phyloP scores from a whole-genome alignment of 2,113 vertebrate species.

The Lagopus muta region DNA sequence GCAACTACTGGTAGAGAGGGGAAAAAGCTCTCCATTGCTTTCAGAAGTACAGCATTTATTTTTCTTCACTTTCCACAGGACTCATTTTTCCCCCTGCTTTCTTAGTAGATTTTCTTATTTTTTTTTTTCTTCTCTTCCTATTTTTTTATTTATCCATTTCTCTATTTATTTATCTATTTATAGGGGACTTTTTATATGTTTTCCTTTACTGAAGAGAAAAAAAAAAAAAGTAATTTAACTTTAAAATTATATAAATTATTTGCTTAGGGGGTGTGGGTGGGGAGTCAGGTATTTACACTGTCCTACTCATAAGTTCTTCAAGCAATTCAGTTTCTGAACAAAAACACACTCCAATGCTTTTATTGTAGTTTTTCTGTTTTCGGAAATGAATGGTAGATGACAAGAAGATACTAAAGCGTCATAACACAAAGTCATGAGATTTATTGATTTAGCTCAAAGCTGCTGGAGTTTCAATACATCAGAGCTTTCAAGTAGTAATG shows the following conservation, averaged over 20 bases:
- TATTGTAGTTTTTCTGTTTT: constrained; percentile 43
- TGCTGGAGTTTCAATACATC: constrained; percentile 66
- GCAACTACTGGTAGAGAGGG: background rate
- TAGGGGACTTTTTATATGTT: background rate
- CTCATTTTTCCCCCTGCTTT: no score
- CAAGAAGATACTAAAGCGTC: constrained; percentile 60
- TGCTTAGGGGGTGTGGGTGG: background rate
- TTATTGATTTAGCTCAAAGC: constrained; percentile 76
- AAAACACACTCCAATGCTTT: constrained; percentile 1
- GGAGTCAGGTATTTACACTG: background rate
- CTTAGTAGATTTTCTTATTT: background rate
- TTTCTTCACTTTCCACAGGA: background rate
- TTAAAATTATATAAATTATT: background rate
- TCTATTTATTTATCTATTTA: background rate
- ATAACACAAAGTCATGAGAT: constrained; percentile 66
- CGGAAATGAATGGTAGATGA: constrained; percentile 56
- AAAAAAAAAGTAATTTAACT: background rate
- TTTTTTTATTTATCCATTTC: background rate
- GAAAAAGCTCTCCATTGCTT: background rate
- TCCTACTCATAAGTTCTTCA: background rate
- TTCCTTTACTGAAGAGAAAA: background rate
- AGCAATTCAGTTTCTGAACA: constrained; percentile 37
- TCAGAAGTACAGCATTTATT: background rate
- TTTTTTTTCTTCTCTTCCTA: background rate
- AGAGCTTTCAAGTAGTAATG: constrained; percentile 61